phyloP scores from a whole-genome alignment of 2,797 vertebrate genomes.

The Peromyscus attwateri region DNA sequence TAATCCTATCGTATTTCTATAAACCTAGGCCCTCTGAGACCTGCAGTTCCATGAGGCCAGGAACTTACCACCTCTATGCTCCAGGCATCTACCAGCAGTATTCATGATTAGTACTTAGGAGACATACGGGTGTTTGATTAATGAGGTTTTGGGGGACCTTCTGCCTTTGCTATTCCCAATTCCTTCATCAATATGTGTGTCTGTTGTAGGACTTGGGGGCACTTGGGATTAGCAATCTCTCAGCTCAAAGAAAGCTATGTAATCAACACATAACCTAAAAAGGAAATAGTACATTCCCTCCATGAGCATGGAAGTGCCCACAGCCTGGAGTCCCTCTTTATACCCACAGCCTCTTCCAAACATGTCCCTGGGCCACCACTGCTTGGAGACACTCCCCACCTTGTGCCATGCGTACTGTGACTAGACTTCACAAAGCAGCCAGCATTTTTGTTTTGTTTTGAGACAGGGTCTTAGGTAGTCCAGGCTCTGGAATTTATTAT shows the following conservation, averaged over 20 bases:
- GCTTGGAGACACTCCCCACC: background rate
- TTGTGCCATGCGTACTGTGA: background rate
- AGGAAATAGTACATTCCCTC: background rate
- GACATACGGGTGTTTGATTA: background rate
- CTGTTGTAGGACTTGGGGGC: background rate
- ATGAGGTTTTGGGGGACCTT: background rate
- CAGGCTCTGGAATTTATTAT: background rate
- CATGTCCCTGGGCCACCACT: background rate
- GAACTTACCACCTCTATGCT: background rate
- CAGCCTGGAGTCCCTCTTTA: background rate
- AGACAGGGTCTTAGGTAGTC: background rate
- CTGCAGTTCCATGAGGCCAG: background rate
- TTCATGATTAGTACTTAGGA: background rate
- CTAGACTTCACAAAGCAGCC: background rate
- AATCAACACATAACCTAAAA: background rate
- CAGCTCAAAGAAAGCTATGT: background rate
- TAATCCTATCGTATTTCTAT: background rate
- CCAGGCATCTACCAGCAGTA: background rate
- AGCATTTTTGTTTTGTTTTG: background rate
- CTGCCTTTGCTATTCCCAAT: background rate
- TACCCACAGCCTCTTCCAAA: background rate
- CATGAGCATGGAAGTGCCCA: background rate
- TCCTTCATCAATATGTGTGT: background rate
- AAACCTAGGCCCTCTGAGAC: background rate
- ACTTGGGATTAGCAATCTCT: background rate